Base-by-base conservation (phyloP, 2,113 vertebrate species). In the Myotis davidii region DNA sequence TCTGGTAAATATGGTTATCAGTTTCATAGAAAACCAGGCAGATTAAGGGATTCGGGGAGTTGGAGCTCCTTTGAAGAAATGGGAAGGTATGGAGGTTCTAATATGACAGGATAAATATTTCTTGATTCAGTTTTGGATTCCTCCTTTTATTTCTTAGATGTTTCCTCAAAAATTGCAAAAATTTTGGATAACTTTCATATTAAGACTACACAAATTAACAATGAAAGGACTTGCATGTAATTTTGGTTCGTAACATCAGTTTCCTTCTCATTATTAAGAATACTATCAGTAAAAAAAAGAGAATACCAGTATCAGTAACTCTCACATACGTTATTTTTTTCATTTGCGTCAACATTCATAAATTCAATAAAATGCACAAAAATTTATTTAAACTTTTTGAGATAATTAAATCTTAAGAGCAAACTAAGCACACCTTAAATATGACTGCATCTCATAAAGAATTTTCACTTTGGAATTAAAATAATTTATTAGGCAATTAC, bases 391-490 rank as follows among this genome's bases (percentile, higher is more conserved):
- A 1, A 13, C 9, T 13, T 72, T 94, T 74, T 89, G 50, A 93
- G 56, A 73, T 76, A 50, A 91, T 94, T 94, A 73, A 92, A 54
- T 85, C 45, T 93, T 96, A 91, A 90, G 14, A 90, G 18, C 65
- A 84, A 82, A 48, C 32, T 65, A 67, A 73, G 20, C 13, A 67
- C 5, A 59, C 23, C 64, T 90, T 95, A 91, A 76, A 37, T 85
- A 74, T 67, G 45, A 5, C 59, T 89, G 54, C 17, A 72, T 87
- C 34, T 88, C 27, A 72, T 87, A 77, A 81, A 88, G 29, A 72
- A 2, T 82, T 96, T 74, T 73, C 23, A 96, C 37, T 94, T 96
- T 88, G 45, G 48, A 94, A 72, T 92, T 93, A n/a, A 96, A 93
- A 65, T 94, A 64, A 77, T 42, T 85, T 78, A 45, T 92, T 64